Evolutionary conservation across 92 coral and sea anemone genomes (phyloP), one percentile per base, ranked within the genome.

Genomic region (Palythoa heliodiscus): DNA sequence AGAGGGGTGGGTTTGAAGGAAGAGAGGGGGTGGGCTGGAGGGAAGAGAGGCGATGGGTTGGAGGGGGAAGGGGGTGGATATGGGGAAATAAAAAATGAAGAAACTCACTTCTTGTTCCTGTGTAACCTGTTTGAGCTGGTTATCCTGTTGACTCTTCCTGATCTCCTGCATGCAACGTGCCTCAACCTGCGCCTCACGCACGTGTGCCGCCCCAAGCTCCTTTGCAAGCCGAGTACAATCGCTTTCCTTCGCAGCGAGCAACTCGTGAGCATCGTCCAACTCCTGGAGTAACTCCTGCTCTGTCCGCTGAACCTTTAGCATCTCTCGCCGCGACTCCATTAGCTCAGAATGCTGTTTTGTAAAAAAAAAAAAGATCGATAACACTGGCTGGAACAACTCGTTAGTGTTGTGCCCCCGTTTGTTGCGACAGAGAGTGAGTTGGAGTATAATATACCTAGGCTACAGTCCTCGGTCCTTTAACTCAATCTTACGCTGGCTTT

Each of bases 101-200:
- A 6, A 43, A 43, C 50, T 82, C 75, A 95, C 98, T 94, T 95
- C 98, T 3, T 93, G 93, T 80, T 94, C 96, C 84, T 91, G 95
- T 7, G 95, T 86, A 77, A 89, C 95, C 58, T 93, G 86, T 82
- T 93, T 92, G 17, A 94, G 84, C 77, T 93, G 93, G 78, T 87
- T 89, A 73, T 97, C 98, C 80, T 97, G 99, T 23, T 92, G 93
- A 17, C 87, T 85, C 61, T 91, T 92, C 11, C 99, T 87, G 68
- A 91, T 83, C 76, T 97, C 99, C 88, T 97, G 97, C 16, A 97
- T 92, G 48, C 98, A 97, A 63, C 92, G 93, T 52, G 98, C 99
- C 87, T 97, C 99, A 0, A 98, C 99, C 88, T 97, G 98, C 7
- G 99, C 99, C 86, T 97, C 99, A 23, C 99, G 96, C 9, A 97